Evolutionary conservation across 2,888 invertebrate genomes (phyloP).

Genomic region (Cistogaster globosa): DNA sequence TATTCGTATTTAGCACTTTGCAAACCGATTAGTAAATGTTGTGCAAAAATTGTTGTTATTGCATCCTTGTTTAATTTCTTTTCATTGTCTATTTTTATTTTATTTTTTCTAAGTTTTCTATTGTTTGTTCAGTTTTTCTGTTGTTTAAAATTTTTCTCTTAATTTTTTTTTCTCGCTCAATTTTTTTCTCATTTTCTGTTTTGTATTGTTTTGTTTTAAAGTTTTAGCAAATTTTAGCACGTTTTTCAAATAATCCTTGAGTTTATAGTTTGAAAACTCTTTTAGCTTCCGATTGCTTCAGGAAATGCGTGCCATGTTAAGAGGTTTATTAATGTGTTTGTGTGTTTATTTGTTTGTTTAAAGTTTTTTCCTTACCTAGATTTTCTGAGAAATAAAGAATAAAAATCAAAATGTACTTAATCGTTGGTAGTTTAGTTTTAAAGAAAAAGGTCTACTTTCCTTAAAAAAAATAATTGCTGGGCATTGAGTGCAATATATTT

Average conservation of each 20-base stretch:
- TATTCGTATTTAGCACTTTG: constrained; percentile 53
- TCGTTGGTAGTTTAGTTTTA: constrained; percentile 3
- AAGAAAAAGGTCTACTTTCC: neutral
- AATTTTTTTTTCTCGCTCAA: neutral
- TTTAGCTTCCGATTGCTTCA: constrained; percentile 65
- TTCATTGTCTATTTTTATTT: constrained; percentile 16
- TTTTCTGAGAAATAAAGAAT: neutral
- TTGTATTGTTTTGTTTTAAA: constrained; percentile 44
- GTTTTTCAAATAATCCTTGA: constrained; percentile 73
- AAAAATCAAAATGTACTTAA: constrained; percentile 17
- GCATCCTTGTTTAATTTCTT: constrained; percentile 48
- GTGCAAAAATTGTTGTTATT: constrained; percentile 65
- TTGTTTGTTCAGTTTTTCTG: constrained; percentile 32
- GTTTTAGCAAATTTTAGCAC: constrained; percentile 70
- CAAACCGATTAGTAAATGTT: constrained; percentile 72
- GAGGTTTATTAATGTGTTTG: constrained; percentile 66
- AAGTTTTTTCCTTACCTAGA: neutral
- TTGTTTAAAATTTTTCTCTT: constrained; percentile 44
- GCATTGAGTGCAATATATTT: neutral
- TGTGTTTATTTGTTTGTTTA: constrained; percentile 44
- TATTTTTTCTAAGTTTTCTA: constrained; percentile 27
- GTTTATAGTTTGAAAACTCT: constrained; percentile 68
- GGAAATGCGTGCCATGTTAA: constrained; percentile 67
- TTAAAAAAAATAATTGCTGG: neutral
- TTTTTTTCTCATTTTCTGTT: neutral